Percentiles rank a stretch among this genome's conserved stretches.
Evolutionary conservation across 2,888 invertebrate species (phyloP).

Genomic region (Electrophaes corylata): DNA sequence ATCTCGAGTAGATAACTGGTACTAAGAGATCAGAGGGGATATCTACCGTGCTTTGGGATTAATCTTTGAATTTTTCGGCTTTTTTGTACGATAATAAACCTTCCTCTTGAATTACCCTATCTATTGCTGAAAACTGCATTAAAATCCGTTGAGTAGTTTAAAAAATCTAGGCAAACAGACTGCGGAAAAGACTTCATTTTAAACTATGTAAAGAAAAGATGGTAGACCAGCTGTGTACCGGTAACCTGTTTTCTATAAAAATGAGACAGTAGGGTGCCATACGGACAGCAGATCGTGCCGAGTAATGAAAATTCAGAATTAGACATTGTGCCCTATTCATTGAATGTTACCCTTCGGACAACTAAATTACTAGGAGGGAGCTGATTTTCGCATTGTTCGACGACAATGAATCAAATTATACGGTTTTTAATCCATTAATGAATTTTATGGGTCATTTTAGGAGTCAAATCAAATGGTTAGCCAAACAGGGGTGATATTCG

Average conservation of each 20-base stretch:
- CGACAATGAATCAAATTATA: constrained; percentile 38
- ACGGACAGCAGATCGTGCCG: constrained; percentile 25
- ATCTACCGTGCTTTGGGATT: too few species aligned
- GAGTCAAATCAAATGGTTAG: constrained; percentile 28
- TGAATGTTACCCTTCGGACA: constrained; percentile 50
- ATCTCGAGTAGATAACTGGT: too few species aligned
- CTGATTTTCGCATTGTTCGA: constrained; percentile 41
- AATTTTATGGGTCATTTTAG: constrained; percentile 27
- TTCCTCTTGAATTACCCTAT: too few species aligned
- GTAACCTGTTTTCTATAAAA: background rate
- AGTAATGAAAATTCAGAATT: constrained; percentile 65
- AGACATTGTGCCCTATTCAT: constrained; percentile 56
- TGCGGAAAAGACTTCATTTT: too few species aligned
- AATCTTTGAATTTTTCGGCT: too few species aligned
- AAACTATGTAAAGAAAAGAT: constrained; percentile 55
- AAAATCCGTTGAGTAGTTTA: too few species aligned
- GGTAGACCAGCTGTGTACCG: background rate
- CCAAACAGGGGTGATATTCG: constrained; percentile 1
- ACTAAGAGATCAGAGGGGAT: too few species aligned
- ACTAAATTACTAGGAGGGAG: constrained; percentile 54
- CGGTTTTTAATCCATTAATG: constrained; percentile 27
- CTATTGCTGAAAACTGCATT: too few species aligned
- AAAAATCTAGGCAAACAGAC: too few species aligned
- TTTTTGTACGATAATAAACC: too few species aligned
- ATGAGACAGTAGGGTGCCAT: constrained; percentile 24